phyloP scores from a whole-genome alignment of 2,888 invertebrate species.

The Pseudanteris insignis region DNA sequence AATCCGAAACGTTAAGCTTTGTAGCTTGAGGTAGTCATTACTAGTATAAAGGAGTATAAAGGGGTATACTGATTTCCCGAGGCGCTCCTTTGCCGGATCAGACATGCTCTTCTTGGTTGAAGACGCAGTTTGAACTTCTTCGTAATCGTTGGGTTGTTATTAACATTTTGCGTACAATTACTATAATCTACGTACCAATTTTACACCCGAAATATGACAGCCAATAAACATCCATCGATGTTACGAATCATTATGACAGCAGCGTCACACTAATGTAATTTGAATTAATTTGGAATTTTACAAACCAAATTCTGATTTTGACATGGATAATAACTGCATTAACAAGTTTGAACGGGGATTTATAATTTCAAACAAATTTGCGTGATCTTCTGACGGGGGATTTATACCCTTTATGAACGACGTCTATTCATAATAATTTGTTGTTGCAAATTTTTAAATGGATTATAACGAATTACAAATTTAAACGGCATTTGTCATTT shows the following conservation, averaged over 20 bases:
- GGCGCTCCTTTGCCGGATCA: constrained; percentile 40
- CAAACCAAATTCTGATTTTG: neutral
- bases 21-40: constrained; percentile 42
- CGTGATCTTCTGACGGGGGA: neutral
- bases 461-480: constrained; percentile 19
- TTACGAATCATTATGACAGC: no score
- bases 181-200: constrained; percentile 5
- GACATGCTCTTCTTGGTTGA: constrained; percentile 39
- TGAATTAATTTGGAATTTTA: no score
- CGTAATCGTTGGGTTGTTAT: constrained; percentile 38
- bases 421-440: constrained; percentile 18
- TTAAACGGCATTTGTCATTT: no score
- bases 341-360: constrained; percentile 10
- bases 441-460: constrained; percentile 1
- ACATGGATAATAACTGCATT: constrained; percentile 15
- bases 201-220: no score
- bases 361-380: constrained; percentile 22
- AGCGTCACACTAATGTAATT: no score
- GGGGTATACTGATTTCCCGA: constrained; percentile 45
- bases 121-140: constrained; percentile 34
- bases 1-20: constrained; percentile 32
- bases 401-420: constrained; percentile 21
- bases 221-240: no score
- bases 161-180: constrained; percentile 27
- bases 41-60: constrained; percentile 42